phyloP scores from a whole-genome alignment of 2,113 vertebrate genomes.

The Anoplopoma fimbria region DNA sequence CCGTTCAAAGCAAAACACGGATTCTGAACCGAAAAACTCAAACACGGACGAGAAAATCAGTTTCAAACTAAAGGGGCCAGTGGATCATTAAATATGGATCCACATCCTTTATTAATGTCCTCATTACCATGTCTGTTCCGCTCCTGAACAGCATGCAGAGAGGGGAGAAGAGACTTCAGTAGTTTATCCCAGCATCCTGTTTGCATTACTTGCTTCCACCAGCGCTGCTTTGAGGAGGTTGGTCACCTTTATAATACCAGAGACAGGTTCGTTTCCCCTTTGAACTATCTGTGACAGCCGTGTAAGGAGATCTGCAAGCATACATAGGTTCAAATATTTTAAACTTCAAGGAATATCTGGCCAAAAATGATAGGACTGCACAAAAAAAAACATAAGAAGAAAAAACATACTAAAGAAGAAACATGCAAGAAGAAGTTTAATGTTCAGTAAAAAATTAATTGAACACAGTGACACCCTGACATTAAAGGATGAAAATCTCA shows the following conservation, averaged over 20 bases:
- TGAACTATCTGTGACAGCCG: constrained; percentile 6
- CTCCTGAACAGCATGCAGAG: constrained; percentile 52
- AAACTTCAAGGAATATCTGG: background rate
- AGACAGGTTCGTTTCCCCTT: background rate
- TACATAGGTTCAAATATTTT: constrained; percentile 8
- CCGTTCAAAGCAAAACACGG: constrained; percentile 20
- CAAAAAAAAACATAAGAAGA: background rate
- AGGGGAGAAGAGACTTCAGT: constrained; percentile 20
- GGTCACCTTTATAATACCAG: background rate
- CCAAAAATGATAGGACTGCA: background rate
- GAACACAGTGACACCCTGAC: background rate
- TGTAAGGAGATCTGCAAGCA: background rate
- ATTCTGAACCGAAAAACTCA: constrained; percentile 31
- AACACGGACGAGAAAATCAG: constrained; percentile 41
- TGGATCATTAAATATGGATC: constrained; percentile 79
- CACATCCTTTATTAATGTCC: constrained; percentile 77
- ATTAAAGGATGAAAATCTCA: background rate
- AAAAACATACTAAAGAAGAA: no score
- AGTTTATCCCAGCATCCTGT: constrained; percentile 26
- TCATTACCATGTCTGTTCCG: constrained; percentile 69
- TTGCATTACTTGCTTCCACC: constrained; percentile 31
- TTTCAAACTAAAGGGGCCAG: constrained; percentile 71
- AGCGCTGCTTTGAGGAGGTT: background rate
- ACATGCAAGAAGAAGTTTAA: background rate
- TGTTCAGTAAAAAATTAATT: background rate